phyloP scores from a whole-genome alignment of 2,113 vertebrate genomes.

The Rhabdornis inornatus region DNA sequence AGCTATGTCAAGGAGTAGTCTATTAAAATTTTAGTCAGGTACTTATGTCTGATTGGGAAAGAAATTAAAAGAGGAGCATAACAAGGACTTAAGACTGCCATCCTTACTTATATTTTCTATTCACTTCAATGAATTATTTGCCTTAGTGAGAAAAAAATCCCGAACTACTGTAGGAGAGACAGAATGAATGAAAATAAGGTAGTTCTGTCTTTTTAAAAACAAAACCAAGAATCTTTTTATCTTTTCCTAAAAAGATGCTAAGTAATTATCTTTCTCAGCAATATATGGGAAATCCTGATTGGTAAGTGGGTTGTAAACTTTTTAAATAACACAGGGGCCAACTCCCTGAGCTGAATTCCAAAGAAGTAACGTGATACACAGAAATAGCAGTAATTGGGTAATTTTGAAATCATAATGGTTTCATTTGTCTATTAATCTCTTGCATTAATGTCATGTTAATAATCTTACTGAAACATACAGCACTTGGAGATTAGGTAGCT shows the following conservation, averaged over 20 bases:
- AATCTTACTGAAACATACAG: conserved; percentile 81
- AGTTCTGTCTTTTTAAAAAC: background rate
- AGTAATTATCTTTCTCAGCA: background rate
- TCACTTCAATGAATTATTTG: background rate
- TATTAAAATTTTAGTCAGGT: background rate
- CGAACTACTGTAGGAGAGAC: background rate
- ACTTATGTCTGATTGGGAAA: background rate
- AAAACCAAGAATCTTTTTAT: background rate
- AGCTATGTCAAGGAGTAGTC: background rate
- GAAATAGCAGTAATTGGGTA: background rate
- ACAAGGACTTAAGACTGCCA: background rate
- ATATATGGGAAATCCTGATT: background rate
- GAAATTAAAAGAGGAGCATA: background rate
- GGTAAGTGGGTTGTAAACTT: background rate
- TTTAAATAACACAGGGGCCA: background rate
- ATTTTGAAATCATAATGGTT: background rate
- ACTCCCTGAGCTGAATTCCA: background rate
- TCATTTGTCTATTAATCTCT: background rate
- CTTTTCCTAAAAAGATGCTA: background rate
- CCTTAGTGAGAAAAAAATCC: background rate
- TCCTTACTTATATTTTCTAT: background rate
- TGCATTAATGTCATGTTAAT: conserved; percentile 10
- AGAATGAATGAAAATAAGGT: background rate
- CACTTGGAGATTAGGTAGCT: conserved; percentile 88
- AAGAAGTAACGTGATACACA: background rate